Evolutionary conservation across 2,113 vertebrate species (phyloP), one percentile per base, ranked within the genome.

Genomic region (Myrmophylax atrothorax): DNA sequence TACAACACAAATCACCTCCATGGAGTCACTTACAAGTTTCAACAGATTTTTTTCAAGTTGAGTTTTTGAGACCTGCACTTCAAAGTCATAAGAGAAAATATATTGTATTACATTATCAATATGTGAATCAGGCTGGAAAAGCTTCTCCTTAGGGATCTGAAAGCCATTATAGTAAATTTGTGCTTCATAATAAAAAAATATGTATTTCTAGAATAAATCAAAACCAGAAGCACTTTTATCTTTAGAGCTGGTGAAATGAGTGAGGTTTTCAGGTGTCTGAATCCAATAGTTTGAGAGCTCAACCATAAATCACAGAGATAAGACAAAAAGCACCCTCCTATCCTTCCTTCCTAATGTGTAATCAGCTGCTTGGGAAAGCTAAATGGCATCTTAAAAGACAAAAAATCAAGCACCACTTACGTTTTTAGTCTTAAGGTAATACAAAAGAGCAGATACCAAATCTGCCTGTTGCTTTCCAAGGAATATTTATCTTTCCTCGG

Each of bases 201-300:
- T 2, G 12, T 80, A 89, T 93, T 96, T 94, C 88, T 89, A 72
- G 75, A 93, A 94, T 90, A 96, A 93, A 94, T 92, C 95, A 96
- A 93, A 96, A 84, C 35, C 38, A 93, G 56, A 86, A 94, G 75
- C 90, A 93, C 90, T 96, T 95, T 92, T 77, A 87, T 96, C 82
- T 85, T 95, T 76, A 75, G 79, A 80, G 79, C 55, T 91, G 28
- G 79, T 64, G 60, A 93, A 47, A 93, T 56, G 75, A 96, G 87
- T 70, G 70, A 93, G 26, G 17, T 63, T 83, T 96, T 97, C 72
- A 88, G 84, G 87, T 83, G 67, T 78, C 68, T 70, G 72, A 91
- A 91, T 69, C 93, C 78, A 83, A 29, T 2, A 3, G 63, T 60
- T 80, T 84, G 78, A 80, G 70, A 93, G 35, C 74, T 93, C 59